phyloP scores from a whole-genome alignment of 2,113 vertebrate species.

The Ameiurus melas region DNA sequence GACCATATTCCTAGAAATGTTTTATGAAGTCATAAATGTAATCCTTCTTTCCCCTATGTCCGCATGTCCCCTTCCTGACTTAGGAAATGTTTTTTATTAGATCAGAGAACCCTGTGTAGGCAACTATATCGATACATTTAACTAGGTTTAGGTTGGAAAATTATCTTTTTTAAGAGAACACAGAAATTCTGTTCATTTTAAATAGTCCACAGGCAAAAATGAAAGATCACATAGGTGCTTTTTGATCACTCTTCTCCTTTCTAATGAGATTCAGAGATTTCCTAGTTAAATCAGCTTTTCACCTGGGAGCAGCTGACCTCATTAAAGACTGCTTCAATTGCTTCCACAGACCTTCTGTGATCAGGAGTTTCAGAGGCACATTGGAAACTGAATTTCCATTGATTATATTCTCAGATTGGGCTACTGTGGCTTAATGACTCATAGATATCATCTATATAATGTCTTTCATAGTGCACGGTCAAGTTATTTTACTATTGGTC shows the following conservation, averaged over 20 bases:
- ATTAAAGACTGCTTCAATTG: slow-evolving; percentile 59
- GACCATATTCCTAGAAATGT: slow-evolving; percentile 4
- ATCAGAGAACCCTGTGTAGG: not conserved
- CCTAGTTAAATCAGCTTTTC: slow-evolving; percentile 58
- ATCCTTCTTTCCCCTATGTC: slow-evolving; percentile 16
- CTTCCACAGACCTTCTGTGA: slow-evolving; percentile 39
- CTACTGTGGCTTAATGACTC: not conserved
- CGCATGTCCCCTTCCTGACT: slow-evolving; percentile 17
- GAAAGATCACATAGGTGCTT: not conserved
- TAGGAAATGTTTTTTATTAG: slow-evolving; percentile 12
- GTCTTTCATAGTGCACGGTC: not conserved
- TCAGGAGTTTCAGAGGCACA: slow-evolving; percentile 52
- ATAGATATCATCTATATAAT: not conserved
- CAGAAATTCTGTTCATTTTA: not conserved
- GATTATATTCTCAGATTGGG: slow-evolving; percentile 34
- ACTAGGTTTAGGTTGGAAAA: not conserved
- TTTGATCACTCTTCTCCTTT: slow-evolving; percentile 34
- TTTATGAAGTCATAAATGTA: slow-evolving; percentile 32
- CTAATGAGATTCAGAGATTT: slow-evolving; percentile 53
- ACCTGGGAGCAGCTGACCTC: slow-evolving; percentile 61
- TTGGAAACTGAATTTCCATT: slow-evolving; percentile 45
- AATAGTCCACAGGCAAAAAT: slow-evolving; percentile 19
- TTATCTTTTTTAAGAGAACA: not conserved
- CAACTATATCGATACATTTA: not conserved
- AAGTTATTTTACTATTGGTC: not conserved